These are phyloP conservation scores for Coelopa frigida DNA, from an alignment of 1,140 invertebrate species.

Conservation along the genomic window DNA sequence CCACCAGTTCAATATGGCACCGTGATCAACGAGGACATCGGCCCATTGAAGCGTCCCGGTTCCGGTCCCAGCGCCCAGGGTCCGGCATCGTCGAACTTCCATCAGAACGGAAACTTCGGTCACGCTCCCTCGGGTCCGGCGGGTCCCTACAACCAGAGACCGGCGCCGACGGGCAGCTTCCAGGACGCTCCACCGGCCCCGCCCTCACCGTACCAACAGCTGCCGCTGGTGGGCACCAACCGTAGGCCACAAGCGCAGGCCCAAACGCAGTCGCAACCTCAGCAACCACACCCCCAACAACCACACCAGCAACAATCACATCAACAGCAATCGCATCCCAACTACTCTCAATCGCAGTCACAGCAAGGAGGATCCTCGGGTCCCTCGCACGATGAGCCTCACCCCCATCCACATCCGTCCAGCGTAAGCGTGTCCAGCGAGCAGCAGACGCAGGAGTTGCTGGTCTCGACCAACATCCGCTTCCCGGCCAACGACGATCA, in stretches of 20 bases:
- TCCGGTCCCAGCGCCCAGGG: conserved; percentile 5
- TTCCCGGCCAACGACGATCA: conserved; percentile 36
- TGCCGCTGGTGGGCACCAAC: conserved; percentile 31
- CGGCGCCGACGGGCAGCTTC: conserved; percentile 12
- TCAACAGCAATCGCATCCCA: neutral
- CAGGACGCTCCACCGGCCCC: conserved; percentile 30
- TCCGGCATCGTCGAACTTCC: conserved; percentile 24
- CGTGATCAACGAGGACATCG: conserved; percentile 40
- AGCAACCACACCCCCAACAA: conserved; percentile 4
- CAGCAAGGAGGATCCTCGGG: neutral
- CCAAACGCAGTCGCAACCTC: conserved; percentile 13
- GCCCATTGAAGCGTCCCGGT: conserved; percentile 23
- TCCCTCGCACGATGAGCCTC: conserved; percentile 6
- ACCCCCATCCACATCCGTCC: neutral
- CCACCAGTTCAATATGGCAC: conserved; percentile 36
- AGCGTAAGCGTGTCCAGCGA: conserved; percentile 1
- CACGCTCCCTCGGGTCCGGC: neutral
- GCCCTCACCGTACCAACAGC: conserved; percentile 32
- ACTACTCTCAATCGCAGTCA: neutral
- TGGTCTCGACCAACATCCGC: conserved; percentile 39
- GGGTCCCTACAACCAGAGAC: conserved; percentile 10
- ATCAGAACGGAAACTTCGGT: conserved; percentile 21
- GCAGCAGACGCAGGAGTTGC: conserved; percentile 31
- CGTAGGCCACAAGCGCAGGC: conserved; percentile 8
- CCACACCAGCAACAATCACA: neutral